Evolutionary conservation across 2,888 invertebrate species (phyloP).

Genomic region (Apotomis betuletana): DNA sequence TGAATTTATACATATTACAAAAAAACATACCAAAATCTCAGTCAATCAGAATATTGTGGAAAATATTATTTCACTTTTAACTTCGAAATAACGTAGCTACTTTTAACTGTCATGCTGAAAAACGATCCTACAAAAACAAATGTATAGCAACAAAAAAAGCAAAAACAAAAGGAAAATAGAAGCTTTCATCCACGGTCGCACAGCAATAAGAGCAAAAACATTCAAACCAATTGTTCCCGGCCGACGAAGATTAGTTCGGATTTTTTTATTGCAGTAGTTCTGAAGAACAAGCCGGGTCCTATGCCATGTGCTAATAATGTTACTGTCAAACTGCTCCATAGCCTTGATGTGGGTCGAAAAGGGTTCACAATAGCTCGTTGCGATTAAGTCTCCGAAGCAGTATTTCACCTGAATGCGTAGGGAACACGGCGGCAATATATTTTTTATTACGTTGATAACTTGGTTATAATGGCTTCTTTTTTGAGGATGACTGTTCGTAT

Average conservation of each 20-base stretch:
- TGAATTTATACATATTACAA: no score
- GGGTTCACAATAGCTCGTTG: slow-evolving; percentile 61
- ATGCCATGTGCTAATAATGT: slow-evolving; percentile 74
- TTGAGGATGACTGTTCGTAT: slow-evolving; percentile 7
- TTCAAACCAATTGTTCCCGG: slow-evolving; percentile 11
- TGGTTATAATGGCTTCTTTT: slow-evolving; percentile 17
- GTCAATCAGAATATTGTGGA: no score
- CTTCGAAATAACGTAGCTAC: no score
- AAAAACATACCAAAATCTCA: no score
- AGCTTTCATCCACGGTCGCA: not conserved
- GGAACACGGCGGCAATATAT: slow-evolving; percentile 60
- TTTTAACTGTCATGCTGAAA: not conserved
- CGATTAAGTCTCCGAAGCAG: slow-evolving; percentile 55
- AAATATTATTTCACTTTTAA: no score
- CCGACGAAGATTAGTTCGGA: slow-evolving; percentile 52
- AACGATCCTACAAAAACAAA: not conserved
- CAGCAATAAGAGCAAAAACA: slow-evolving; percentile 12
- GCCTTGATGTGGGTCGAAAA: slow-evolving; percentile 71
- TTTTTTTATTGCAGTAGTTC: slow-evolving; percentile 62
- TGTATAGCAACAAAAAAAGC: not conserved
- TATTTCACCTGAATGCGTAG: slow-evolving; percentile 61
- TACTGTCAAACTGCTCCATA: slow-evolving; percentile 69
- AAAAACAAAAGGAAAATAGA: not conserved
- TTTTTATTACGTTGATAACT: slow-evolving; percentile 52
- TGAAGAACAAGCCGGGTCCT: slow-evolving; percentile 54